A percentile compares a stretch with the other conserved stretches of the same genome.
Conservation (phyloP, 2,888 invertebrate genomes). For the Drosophila mettleri region DNA sequence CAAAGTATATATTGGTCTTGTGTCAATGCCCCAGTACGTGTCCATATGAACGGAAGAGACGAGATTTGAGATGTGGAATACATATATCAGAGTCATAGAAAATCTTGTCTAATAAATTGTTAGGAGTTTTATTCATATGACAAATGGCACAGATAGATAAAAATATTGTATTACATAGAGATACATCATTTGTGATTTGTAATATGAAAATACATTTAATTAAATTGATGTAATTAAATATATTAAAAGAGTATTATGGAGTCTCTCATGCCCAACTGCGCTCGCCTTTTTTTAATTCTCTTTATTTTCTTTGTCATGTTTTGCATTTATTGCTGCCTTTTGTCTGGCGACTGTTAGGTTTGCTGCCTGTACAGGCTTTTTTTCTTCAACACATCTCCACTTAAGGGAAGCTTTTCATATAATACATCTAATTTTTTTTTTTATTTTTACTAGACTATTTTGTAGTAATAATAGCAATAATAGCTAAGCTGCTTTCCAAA, state of each 20-base stretch:
- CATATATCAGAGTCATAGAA: too few relatives aligned
- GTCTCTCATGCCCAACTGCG: not conserved
- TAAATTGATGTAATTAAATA: not conserved
- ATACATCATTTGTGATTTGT: too few relatives aligned
- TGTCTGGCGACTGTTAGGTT: constrained; percentile 19
- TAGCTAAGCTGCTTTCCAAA: constrained; percentile 2
- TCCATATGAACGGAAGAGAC: too few relatives aligned
- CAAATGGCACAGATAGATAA: too few relatives aligned
- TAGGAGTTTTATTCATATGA: too few relatives aligned
- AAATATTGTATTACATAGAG: too few relatives aligned
- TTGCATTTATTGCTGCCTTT: constrained; percentile 22
- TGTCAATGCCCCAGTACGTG: too few relatives aligned
- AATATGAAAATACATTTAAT: too few relatives aligned
- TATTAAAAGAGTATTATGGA: not conserved
- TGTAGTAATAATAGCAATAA: not conserved
- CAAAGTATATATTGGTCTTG: not conserved
- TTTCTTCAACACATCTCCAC: not conserved
- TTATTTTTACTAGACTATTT: not conserved
- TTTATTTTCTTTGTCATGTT: constrained; percentile 11
- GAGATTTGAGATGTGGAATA: too few relatives aligned
- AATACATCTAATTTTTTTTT: not conserved
- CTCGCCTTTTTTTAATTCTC: not conserved
- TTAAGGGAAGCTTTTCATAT: constrained; percentile 9
- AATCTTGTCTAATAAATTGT: too few relatives aligned
- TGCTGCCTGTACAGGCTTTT: not conserved